phyloP scores from a whole-genome alignment of 2,888 invertebrate species.

The Coecobrya sp. region DNA sequence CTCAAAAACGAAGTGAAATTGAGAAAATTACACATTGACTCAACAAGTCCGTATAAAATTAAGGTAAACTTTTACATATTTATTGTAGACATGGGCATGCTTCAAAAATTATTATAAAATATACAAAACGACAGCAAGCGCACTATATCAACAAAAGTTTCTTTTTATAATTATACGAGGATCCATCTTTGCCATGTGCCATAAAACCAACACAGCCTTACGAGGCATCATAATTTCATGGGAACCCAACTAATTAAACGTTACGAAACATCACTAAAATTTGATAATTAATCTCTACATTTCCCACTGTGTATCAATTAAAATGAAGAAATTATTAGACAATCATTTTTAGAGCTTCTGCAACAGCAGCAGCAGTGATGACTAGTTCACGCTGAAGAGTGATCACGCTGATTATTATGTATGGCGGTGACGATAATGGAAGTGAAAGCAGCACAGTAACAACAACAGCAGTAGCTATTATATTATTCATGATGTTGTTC shows the following conservation, averaged over 20 bases:
- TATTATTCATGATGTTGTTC: neutral
- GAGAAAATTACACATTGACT: too few species aligned
- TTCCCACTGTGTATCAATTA: conserved; percentile 75
- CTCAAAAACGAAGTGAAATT: too few species aligned
- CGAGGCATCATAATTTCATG: conserved; percentile 16
- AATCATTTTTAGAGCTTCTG: conserved; percentile 47
- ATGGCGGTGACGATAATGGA: conserved; percentile 1
- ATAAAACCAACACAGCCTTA: neutral
- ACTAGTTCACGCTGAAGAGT: conserved; percentile 32
- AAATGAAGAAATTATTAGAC: conserved; percentile 54
- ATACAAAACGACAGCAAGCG: neutral
- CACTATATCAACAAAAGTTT: neutral
- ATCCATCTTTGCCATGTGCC: neutral
- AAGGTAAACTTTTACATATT: neutral
- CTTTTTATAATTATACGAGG: neutral
- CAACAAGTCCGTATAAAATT: too few species aligned
- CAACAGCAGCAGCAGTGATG: neutral
- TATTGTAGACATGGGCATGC: neutral
- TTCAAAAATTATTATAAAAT: neutral
- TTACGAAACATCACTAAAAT: conserved; percentile 63
- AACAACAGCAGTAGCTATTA: conserved; percentile 40
- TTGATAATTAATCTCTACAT: conserved; percentile 75
- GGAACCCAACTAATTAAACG: conserved; percentile 49
- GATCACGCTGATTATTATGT: conserved; percentile 26
- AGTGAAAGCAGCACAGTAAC: conserved; percentile 53